phyloP scores from a whole-genome alignment of 2,888 invertebrate species.

The Chydorus sphaericus region DNA sequence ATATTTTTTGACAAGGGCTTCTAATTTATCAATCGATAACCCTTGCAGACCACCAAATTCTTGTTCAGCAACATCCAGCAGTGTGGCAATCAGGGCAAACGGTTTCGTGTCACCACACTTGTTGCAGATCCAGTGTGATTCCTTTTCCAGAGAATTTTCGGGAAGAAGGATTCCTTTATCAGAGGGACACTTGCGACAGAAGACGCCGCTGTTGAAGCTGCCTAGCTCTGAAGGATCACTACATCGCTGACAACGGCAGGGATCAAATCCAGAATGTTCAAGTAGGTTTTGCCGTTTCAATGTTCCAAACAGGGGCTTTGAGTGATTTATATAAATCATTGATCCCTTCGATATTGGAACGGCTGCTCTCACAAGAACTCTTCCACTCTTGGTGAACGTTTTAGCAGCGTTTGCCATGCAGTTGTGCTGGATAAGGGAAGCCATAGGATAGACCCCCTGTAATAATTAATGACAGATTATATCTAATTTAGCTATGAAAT shows the following conservation, averaged over 20 bases:
- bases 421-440: constrained; percentile 64
- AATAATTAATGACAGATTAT: no score
- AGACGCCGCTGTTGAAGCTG: constrained; percentile 55
- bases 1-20: no score
- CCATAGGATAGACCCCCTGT: constrained; percentile 56
- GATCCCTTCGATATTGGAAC: constrained; percentile 42
- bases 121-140: no score
- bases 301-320: constrained; percentile 70
- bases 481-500: no score
- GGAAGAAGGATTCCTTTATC: no score
- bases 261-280: constrained; percentile 57
- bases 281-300: constrained; percentile 56
- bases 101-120: no score
- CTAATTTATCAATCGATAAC: no score
- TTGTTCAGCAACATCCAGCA: no score
- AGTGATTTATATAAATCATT: constrained; percentile 67
- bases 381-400: constrained; percentile 50
- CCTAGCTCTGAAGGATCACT: constrained; percentile 53
- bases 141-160: no score
- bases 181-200: no score
- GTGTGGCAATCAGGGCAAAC: no score
- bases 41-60: no score
- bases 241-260: constrained; percentile 54
- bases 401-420: constrained; percentile 67
- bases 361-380: constrained; percentile 52